Evolutionary conservation across 2,797 vertebrate genomes (phyloP).

Genomic region (Chaetophractus vellerosus): DNA sequence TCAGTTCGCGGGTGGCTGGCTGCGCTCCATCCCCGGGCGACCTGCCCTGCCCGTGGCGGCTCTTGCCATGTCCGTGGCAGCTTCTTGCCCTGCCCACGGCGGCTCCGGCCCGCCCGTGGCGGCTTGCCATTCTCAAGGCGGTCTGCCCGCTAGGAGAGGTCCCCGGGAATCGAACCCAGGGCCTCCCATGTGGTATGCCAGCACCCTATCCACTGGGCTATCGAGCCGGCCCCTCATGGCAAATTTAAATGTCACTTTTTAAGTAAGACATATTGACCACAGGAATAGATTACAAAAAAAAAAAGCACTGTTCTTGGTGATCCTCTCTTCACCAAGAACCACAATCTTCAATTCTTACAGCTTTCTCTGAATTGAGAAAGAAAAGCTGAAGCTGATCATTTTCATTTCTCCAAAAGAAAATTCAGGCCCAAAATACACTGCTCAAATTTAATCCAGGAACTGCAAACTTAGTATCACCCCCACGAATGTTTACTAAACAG

Average conservation of each 20-base stretch:
- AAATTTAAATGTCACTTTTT: constrained; percentile 47
- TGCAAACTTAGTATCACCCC: not conserved
- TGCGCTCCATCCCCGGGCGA: too few relatives aligned
- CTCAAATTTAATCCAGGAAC: constrained; percentile 46
- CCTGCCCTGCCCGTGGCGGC: too few relatives aligned
- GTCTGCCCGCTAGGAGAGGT: too few relatives aligned
- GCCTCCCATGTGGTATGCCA: too few relatives aligned
- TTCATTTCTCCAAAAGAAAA: constrained; percentile 54
- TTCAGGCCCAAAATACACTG: constrained; percentile 1
- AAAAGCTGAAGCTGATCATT: constrained; percentile 46
- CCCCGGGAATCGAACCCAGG: too few relatives aligned
- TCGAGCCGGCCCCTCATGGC: too few relatives aligned
- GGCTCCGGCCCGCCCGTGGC: too few relatives aligned
- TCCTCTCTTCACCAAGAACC: not conserved
- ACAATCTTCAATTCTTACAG: not conserved
- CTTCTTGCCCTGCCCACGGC: too few relatives aligned
- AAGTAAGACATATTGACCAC: constrained; percentile 6
- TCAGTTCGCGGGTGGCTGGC: too few relatives aligned
- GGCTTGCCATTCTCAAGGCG: too few relatives aligned
- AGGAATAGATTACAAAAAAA: not conserved
- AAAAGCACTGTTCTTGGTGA: not conserved
- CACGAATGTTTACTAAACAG: not conserved
- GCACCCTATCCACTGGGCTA: too few relatives aligned
- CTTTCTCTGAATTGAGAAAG: not conserved
- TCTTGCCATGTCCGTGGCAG: too few relatives aligned